Percentiles rank a stretch among this genome's conserved stretches.
Evolutionary conservation across 2,797 vertebrate genomes (phyloP).

Genomic region (Amblyopsis hoosieri): DNA sequence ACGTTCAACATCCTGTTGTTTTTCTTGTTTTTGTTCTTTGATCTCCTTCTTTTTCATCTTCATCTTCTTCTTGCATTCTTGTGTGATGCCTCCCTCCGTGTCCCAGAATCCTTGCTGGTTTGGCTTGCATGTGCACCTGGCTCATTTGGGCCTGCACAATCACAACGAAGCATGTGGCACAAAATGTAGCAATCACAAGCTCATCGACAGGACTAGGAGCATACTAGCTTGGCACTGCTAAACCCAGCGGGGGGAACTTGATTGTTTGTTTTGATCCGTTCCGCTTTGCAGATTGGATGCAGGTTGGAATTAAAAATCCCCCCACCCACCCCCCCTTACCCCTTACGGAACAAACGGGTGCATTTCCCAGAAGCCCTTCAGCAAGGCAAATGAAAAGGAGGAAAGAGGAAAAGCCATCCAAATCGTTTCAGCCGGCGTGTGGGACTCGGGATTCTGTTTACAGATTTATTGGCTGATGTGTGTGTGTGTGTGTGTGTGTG

Average conservation of each 20-base stretch:
- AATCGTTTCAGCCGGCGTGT: constrained; percentile 48
- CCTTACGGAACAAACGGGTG: too few relatives aligned
- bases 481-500: constrained; percentile 48
- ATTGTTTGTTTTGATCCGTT: constrained; percentile 28
- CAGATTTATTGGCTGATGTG: constrained; percentile 58
- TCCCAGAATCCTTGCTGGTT: not conserved
- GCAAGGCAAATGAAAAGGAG: constrained; percentile 39
- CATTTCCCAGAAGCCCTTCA: constrained; percentile 8
- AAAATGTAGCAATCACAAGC: constrained; percentile 42
- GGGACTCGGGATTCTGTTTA: constrained; percentile 51
- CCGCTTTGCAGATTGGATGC: constrained; percentile 8
- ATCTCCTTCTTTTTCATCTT: constrained; percentile 37
- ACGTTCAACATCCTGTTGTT: constrained; percentile 14
- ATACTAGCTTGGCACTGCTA: not conserved
- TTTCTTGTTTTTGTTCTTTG: constrained; percentile 33
- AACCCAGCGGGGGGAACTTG: too few relatives aligned
- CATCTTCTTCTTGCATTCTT: constrained; percentile 31
- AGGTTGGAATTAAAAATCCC: constrained; percentile 31
- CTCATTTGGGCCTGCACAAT: constrained; percentile 5
- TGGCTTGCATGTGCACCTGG: constrained; percentile 10
- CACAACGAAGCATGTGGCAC: constrained; percentile 16
- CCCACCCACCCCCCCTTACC: not conserved
- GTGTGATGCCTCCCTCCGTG: constrained; percentile 11
- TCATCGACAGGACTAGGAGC: constrained; percentile 35
- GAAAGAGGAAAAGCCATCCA: constrained; percentile 46